Conservation (phyloP, 2,888 invertebrate genomes). For the Dynastes maya region DNA sequence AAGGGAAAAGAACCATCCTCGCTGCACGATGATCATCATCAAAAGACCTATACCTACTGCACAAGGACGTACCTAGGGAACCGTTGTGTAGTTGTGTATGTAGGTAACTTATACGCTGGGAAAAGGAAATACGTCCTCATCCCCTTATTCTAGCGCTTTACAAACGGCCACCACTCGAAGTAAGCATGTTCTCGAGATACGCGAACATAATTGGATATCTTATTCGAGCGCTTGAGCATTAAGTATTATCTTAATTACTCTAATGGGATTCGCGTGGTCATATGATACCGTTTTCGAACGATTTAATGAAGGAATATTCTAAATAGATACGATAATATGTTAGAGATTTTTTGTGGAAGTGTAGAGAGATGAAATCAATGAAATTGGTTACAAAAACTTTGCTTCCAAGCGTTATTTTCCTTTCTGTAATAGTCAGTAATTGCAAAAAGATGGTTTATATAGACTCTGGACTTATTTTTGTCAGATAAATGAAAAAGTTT, state of each 20-base stretch:
- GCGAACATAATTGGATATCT: conserved; percentile 11
- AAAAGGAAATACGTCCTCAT: neutral
- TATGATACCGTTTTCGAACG: neutral
- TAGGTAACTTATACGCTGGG: conserved; percentile 4
- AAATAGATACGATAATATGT: no score
- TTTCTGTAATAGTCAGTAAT: no score
- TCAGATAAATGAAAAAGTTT: no score
- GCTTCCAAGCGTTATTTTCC: no score
- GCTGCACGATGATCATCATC: conserved; percentile 9
- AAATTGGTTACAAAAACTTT: no score
- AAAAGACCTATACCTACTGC: neutral
- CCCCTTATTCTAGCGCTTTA: neutral
- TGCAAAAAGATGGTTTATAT: no score
- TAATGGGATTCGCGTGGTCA: neutral
- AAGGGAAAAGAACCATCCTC: conserved; percentile 19
- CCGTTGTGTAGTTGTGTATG: neutral
- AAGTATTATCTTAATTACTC: conserved; percentile 1
- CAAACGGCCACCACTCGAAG: neutral
- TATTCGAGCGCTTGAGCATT: neutral
- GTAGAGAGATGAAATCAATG: no score
- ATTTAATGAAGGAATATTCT: no score
- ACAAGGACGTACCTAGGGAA: neutral
- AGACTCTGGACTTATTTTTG: no score
- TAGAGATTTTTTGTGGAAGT: no score
- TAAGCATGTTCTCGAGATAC: neutral